phyloP scores from a whole-genome alignment of 2,113 vertebrate species.

The Aramus guarauna region DNA sequence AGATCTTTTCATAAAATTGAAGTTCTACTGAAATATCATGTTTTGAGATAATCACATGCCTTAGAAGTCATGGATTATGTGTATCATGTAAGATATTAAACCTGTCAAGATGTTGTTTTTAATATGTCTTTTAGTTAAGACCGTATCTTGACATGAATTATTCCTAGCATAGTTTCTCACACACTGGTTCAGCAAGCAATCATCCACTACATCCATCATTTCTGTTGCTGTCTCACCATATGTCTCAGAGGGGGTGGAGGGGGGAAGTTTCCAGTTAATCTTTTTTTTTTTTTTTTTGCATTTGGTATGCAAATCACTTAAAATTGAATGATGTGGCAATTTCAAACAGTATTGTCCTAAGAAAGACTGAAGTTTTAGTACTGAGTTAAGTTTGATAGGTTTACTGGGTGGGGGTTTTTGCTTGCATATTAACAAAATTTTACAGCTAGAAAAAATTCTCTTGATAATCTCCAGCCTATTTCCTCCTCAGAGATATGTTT shows the following conservation, averaged over 20 bases:
- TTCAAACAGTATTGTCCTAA: constrained; percentile 4
- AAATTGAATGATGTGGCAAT: constrained; percentile 18
- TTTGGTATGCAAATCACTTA: constrained; percentile 40
- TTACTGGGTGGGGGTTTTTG: not conserved
- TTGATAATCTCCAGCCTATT: not conserved
- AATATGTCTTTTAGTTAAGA: constrained; percentile 45
- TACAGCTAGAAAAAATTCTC: not conserved
- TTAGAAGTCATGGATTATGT: constrained; percentile 31
- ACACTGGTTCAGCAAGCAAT: constrained; percentile 47
- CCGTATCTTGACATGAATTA: constrained; percentile 32
- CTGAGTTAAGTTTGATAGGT: not conserved
- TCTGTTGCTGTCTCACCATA: constrained; percentile 31
- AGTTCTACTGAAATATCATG: constrained; percentile 20
- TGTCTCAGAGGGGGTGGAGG: not conserved
- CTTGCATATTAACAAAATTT: constrained; percentile 1
- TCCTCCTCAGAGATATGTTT: not conserved
- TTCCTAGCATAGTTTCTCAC: constrained; percentile 43
- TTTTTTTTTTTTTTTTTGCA: not conserved
- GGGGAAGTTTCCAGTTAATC: constrained; percentile 20
- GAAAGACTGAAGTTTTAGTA: not conserved
- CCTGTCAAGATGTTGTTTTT: constrained; percentile 42
- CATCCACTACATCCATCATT: constrained; percentile 50
- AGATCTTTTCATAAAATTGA: constrained; percentile 23
- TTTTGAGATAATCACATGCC: constrained; percentile 38
- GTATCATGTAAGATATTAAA: constrained; percentile 45